Conservation (phyloP, 1,140 invertebrate species). For the Drosophila chauvacae region DNA sequence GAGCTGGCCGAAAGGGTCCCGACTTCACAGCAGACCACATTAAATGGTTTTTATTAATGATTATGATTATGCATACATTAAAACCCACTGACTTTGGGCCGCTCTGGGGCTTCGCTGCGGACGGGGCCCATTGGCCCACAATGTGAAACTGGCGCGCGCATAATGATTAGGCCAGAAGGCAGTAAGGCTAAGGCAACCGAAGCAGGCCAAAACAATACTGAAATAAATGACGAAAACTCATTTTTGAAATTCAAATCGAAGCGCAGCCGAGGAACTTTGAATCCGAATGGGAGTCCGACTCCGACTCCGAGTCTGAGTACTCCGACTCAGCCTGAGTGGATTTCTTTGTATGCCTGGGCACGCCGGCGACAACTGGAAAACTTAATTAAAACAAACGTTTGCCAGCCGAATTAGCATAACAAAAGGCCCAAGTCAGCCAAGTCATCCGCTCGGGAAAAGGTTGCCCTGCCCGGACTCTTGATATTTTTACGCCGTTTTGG, state of each 20-base stretch:
- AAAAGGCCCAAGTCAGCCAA: conserved; percentile 60
- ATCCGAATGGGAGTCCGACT: conserved; percentile 26
- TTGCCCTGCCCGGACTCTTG: conserved; percentile 54
- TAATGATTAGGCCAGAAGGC: conserved; percentile 54
- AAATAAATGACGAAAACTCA: conserved; percentile 50
- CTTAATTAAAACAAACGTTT: conserved; percentile 82
- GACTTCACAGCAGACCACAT: conserved; percentile 59
- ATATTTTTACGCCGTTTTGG: conserved; percentile 59
- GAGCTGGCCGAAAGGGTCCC: conserved; percentile 25
- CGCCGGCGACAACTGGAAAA: conserved; percentile 60
- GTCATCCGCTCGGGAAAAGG: conserved; percentile 60
- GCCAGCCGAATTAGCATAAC: conserved; percentile 76
- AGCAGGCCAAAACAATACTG: conserved; percentile 31
- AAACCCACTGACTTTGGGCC: conserved; percentile 31
- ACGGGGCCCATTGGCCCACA: conserved; percentile 33
- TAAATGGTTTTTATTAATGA: conserved; percentile 78
- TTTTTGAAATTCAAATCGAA: conserved; percentile 70
- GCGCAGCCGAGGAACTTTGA: conserved; percentile 41
- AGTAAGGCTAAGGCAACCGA: conserved; percentile 11
- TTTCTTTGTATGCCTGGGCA: conserved; percentile 61
- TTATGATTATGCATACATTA: conserved; percentile 70
- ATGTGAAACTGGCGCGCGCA: conserved; percentile 52
- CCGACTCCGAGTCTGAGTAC: conserved; percentile 27
- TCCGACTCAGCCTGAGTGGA: conserved; percentile 49
- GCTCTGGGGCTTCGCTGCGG: conserved; percentile 3